phyloP scores from a whole-genome alignment of 37 sponge, comb jelly and placozoan genomes.

The Eunapius fragilis region DNA sequence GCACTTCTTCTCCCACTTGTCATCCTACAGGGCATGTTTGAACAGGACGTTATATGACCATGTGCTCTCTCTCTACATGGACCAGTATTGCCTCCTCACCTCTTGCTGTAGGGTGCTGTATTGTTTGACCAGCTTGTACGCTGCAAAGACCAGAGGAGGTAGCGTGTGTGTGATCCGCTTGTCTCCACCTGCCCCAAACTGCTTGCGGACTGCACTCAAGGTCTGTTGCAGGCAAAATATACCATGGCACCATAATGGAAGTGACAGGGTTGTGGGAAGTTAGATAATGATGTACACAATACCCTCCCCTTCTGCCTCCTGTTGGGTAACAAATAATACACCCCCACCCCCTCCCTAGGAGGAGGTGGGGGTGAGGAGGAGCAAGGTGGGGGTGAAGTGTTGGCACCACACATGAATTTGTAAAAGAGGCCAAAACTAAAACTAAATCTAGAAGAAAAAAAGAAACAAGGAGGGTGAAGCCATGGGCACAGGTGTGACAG shows the following conservation, averaged over 20 bases:
- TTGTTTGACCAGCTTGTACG: constrained; percentile 71
- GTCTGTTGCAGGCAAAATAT: constrained; percentile 78
- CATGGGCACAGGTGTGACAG: background rate
- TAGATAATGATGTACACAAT: too few species aligned
- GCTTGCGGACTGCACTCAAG: constrained; percentile 82
- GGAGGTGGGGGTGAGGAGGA: too few species aligned
- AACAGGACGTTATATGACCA: background rate
- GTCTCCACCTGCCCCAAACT: constrained; percentile 87
- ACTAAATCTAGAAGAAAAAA: background rate
- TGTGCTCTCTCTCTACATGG: background rate
- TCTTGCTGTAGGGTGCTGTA: constrained; percentile 74
- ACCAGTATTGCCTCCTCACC: constrained; percentile 34
- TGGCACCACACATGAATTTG: too few species aligned
- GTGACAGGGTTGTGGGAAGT: too few species aligned
- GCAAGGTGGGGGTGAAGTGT: background rate
- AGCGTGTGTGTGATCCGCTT: constrained; percentile 76
- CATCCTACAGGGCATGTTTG: constrained; percentile 70
- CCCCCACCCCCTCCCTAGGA: too few species aligned
- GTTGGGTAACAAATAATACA: too few species aligned
- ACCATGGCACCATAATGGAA: too few species aligned
- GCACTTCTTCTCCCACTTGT: constrained; percentile 93
- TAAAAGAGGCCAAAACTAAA: too few species aligned
- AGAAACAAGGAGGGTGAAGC: background rate
- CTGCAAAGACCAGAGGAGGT: constrained; percentile 90
- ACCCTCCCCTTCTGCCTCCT: too few species aligned